Evolutionary conservation across 2,797 vertebrate species (phyloP).

Genomic region (Chelon auratus): DNA sequence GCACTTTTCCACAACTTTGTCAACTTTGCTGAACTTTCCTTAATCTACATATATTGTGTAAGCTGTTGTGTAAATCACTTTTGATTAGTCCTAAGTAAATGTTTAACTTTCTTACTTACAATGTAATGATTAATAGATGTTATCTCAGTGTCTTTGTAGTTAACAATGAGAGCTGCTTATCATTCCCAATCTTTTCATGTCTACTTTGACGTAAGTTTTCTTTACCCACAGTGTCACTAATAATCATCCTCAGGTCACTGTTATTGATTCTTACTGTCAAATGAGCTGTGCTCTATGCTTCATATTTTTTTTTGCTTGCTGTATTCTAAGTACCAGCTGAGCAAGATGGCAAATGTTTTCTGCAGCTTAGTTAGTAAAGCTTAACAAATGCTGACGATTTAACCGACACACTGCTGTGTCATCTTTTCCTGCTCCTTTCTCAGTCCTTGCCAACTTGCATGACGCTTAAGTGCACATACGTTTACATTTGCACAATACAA

Average conservation of each 20-base stretch:
- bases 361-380: constrained; percentile 10
- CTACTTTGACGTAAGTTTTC: constrained; percentile 17
- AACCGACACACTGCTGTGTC: not conserved
- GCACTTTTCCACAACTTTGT: not conserved
- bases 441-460: constrained; percentile 57
- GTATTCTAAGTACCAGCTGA: constrained; percentile 8
- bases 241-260: constrained; percentile 5
- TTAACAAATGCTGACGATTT: constrained; percentile 23
- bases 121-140: constrained; percentile 13
- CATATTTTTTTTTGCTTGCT: constrained; percentile 29
- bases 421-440: constrained; percentile 13
- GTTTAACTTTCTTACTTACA: constrained; percentile 29
- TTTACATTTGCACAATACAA: constrained; percentile 19
- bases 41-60: not conserved
- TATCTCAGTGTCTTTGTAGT: constrained; percentile 26
- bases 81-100: constrained; percentile 23
- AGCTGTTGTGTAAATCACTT: not conserved
- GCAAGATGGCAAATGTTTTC: constrained; percentile 4
- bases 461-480: constrained; percentile 48
- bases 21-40: not conserved
- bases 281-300: constrained; percentile 18
- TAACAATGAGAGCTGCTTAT: constrained; percentile 38
- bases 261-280: constrained; percentile 27
- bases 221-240: not conserved
- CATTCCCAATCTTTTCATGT: constrained; percentile 28